These are phyloP conservation scores for Lymantria dispar DNA, from an alignment of 2,888 invertebrate genomes.

Conservation along the genomic window DNA sequence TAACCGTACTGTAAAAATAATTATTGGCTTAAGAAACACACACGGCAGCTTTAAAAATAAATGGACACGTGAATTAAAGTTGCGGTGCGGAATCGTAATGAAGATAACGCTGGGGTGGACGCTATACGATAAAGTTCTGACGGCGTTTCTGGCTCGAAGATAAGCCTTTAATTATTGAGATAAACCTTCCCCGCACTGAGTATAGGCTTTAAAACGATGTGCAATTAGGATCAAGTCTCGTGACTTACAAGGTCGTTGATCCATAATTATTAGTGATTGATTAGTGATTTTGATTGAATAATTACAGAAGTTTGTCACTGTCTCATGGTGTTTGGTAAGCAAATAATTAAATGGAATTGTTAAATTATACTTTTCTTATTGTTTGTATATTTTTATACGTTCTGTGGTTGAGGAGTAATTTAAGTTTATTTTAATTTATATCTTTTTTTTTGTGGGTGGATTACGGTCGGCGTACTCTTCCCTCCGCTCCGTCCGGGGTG, in stretches of 20 bases:
- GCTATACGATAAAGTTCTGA: slow-evolving; percentile 68
- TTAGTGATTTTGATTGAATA: slow-evolving; percentile 13
- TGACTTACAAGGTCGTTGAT: slow-evolving; percentile 27
- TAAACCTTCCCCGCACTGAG: slow-evolving; percentile 44
- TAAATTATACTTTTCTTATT: too few species aligned
- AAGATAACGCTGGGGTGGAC: slow-evolving; percentile 72
- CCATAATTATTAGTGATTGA: slow-evolving; percentile 30
- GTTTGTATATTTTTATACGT: too few species aligned
- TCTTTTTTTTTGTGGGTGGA: too few species aligned
- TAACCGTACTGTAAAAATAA: slow-evolving; percentile 48
- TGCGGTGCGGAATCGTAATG: slow-evolving; percentile 67
- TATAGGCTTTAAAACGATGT: slow-evolving; percentile 46
- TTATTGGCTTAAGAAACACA: slow-evolving; percentile 66
- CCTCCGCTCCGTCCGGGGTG: too few species aligned
- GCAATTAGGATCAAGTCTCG: slow-evolving; percentile 39
- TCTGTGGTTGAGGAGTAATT: too few species aligned
- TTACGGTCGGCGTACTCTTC: too few species aligned
- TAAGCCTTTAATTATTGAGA: slow-evolving; percentile 75
- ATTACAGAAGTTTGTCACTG: too few species aligned
- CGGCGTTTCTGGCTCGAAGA: slow-evolving; percentile 65
- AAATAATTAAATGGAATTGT: too few species aligned
- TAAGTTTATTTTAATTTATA: too few species aligned
- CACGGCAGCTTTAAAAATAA: slow-evolving; percentile 72
- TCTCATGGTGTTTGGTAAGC: too few species aligned
- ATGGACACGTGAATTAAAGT: slow-evolving; percentile 76